phyloP scores from a whole-genome alignment of 2,888 invertebrate species.

The Callimorpha dominula region DNA sequence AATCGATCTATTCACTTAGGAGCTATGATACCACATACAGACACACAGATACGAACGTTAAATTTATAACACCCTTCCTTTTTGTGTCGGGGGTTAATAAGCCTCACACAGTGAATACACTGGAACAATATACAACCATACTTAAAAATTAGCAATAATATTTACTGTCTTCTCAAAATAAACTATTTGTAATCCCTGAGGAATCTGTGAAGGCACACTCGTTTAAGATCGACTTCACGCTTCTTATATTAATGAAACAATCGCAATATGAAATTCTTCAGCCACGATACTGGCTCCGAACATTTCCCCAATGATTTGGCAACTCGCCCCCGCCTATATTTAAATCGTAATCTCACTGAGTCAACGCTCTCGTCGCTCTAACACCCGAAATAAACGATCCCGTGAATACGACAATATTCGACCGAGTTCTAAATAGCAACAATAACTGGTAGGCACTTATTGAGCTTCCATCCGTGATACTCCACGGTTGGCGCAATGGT shows the following conservation, averaged over 20 bases:
- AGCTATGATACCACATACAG: too few species aligned
- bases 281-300: slow-evolving; percentile 61
- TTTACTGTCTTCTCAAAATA: not conserved
- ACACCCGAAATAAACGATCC: slow-evolving; percentile 80
- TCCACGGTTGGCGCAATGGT: too few species aligned
- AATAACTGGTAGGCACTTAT: slow-evolving; percentile 50
- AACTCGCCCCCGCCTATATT: slow-evolving; percentile 84
- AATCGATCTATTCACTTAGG: too few species aligned
- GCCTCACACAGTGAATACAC: too few species aligned
- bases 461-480: not conserved
- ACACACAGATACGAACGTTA: too few species aligned
- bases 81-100: too few species aligned
- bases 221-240: slow-evolving; percentile 41
- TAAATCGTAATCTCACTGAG: slow-evolving; percentile 85
- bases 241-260: slow-evolving; percentile 60
- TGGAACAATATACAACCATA: not conserved
- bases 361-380: slow-evolving; percentile 82
- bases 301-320: slow-evolving; percentile 85
- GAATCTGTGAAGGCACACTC: slow-evolving; percentile 22
- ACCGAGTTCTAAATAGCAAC: slow-evolving; percentile 69
- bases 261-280: slow-evolving; percentile 67
- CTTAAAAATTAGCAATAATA: not conserved
- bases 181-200: slow-evolving; percentile 3
- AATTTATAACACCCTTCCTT: too few species aligned
- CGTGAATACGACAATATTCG: slow-evolving; percentile 73